These are phyloP conservation scores for Leptinotarsa juncta DNA, from an alignment of 2,888 invertebrate species.

Conservation along the genomic window DNA sequence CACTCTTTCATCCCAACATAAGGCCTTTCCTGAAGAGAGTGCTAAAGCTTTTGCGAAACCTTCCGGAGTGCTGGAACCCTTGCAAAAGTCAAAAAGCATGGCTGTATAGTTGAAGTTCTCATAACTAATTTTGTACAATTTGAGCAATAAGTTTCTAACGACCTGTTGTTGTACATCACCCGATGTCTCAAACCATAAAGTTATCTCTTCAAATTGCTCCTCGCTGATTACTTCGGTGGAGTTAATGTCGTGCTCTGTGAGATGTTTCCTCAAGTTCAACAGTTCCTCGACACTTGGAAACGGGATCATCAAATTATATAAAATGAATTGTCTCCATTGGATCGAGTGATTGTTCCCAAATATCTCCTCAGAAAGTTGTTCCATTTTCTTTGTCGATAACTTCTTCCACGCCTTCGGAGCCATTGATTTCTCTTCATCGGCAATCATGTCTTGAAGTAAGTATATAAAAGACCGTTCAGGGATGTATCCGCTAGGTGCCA, in stretches of 20 bases:
- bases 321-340: slow-evolving; percentile 76
- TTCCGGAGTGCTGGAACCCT: slow-evolving; percentile 67
- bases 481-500: slow-evolving; percentile 64
- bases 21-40: slow-evolving; percentile 69
- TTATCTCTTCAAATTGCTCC: slow-evolving; percentile 59
- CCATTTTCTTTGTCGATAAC: slow-evolving; percentile 55
- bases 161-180: slow-evolving; percentile 36
- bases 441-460: slow-evolving; percentile 65
- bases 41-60: slow-evolving; percentile 72
- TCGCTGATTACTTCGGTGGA: slow-evolving; percentile 60
- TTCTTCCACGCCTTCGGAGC: slow-evolving; percentile 62
- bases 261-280: slow-evolving; percentile 66
- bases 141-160: slow-evolving; percentile 71
- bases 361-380: slow-evolving; percentile 61
- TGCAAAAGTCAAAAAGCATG: slow-evolving; percentile 74
- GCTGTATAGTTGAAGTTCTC: slow-evolving; percentile 72
- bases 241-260: slow-evolving; percentile 67
- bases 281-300: slow-evolving; percentile 71
- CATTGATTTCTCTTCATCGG: slow-evolving; percentile 51
- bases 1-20: slow-evolving; percentile 66
- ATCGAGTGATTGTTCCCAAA: slow-evolving; percentile 71
- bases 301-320: slow-evolving; percentile 70
- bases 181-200: slow-evolving; percentile 65
- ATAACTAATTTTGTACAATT: slow-evolving; percentile 68
- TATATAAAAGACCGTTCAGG: slow-evolving; percentile 62